Base-by-base conservation (phyloP, 2,113 vertebrate genomes). In the Hipposideros armiger region DNA sequence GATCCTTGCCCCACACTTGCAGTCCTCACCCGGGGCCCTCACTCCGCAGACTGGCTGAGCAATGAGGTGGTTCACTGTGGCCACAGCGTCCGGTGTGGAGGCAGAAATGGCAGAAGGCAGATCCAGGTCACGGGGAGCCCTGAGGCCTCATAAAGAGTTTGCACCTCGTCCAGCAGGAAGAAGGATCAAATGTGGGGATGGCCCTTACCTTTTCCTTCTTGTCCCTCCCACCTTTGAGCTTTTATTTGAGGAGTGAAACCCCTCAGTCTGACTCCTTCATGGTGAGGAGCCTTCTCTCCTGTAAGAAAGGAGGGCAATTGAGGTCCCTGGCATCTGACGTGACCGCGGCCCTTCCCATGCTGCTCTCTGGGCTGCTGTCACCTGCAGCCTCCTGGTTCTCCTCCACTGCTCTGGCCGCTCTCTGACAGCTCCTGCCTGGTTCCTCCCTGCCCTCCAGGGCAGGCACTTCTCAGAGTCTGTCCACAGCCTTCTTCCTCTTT, bases 271-370 rank as follows among this genome's bases (percentile, higher is more conserved):
- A 69, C 11, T 8, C 28, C 13, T 83, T 28, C 19, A 2, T 15
- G n/a, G 9, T 40, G 50, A 87, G 28, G n/a, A 64, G 22, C 28
- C 32, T 40, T 69, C 10, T 22, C 40, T 67, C 2, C 72, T 67
- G 5, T 72, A 40, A 30, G 14, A n/a, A 15, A 64, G 9, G 36
- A 5, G 26, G 60, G 26, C 17, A 4, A 11, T 24, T 14, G 11
- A 32, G 13, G 50, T 3, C 16, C 64, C 54, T 13, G 26, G 16
- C 15, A 2, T 58, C 20, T 0, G 0, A 1, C 11, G 5, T 9
- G 62, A 42, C 56, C 14, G 28, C 26, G 56, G 14, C 93, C 36
- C 52, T 50, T n/a, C 14, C 86, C 22, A 0, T 19, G 20, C 45
- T 88, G 4, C 42, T 67, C 36, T 19, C 67, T 9, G n/a, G 28